Conservation (phyloP, 2,113 vertebrate species). For the Ictidomys tridecemlineatus region DNA sequence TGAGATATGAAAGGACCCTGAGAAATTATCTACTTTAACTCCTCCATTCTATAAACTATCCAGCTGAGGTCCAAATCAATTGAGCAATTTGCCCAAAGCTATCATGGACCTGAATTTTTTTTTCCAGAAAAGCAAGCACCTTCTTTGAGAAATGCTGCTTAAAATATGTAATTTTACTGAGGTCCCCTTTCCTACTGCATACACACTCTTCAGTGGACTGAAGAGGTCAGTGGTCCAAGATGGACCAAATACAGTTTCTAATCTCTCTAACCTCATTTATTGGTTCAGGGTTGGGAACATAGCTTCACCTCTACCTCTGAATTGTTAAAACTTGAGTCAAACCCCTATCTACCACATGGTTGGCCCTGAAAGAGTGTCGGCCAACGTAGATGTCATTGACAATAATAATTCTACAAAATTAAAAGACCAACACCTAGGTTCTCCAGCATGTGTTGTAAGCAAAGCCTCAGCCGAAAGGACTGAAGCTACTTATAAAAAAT, state of each 20-base stretch:
- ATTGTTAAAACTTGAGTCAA: slow-evolving; percentile 14
- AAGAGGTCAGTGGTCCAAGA: background rate
- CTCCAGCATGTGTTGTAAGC: background rate
- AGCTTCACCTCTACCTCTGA: background rate
- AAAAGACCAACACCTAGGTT: background rate
- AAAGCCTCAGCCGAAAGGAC: background rate
- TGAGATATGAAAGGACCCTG: background rate
- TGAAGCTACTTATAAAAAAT: background rate
- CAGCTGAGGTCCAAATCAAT: slow-evolving; percentile 13
- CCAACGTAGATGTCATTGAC: background rate
- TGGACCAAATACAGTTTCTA: background rate
- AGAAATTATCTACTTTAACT: background rate
- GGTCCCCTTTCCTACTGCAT: accelerated
- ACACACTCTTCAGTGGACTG: background rate
- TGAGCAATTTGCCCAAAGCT: slow-evolving; percentile 2
- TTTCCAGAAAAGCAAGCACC: background rate
- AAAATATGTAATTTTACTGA: slow-evolving; percentile 9
- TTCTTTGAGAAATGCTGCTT: slow-evolving; percentile 33
- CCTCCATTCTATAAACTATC: background rate
- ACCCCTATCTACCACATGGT: background rate
- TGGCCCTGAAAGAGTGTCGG: background rate
- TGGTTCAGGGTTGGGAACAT: background rate
- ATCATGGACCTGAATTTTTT: background rate
- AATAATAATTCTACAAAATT: background rate
- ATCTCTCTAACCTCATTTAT: background rate